Conservation (phyloP, 2,113 vertebrate genomes). For the Ctenodactylus gundi region DNA sequence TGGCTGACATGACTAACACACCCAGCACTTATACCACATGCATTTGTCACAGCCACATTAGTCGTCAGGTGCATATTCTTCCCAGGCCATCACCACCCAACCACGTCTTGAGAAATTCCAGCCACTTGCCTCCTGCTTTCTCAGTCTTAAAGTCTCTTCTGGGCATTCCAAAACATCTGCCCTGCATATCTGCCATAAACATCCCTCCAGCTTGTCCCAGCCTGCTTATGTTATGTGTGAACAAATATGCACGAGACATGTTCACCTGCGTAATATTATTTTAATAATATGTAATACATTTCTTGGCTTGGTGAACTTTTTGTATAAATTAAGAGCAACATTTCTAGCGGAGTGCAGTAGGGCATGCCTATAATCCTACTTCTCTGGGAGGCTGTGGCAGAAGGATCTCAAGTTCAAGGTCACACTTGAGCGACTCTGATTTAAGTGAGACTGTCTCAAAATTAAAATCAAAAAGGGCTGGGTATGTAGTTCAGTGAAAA, state of each 20-base stretch:
- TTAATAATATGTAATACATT: not conserved
- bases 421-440: not conserved
- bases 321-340: not conserved
- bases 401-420: not conserved
- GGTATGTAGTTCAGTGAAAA: not conserved
- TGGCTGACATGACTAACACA: not conserved
- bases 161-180: not conserved
- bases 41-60: not conserved
- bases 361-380: not conserved
- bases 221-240: not conserved
- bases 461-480: not conserved
- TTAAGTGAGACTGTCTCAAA: not conserved
- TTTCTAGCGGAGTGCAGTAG: not conserved
- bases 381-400: not conserved
- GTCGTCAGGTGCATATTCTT: not conserved
- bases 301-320: not conserved
- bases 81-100: not conserved
- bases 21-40: fast-evolving
- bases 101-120: not conserved
- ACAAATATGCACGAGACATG: not conserved
- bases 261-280: not conserved
- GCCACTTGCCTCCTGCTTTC: not conserved
- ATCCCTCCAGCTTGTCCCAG: not conserved
- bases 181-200: too few species aligned
- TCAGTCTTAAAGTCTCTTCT: not conserved